Base-by-base conservation (phyloP, 2,113 vertebrate species). In the Forbesichthys papilliferus region DNA sequence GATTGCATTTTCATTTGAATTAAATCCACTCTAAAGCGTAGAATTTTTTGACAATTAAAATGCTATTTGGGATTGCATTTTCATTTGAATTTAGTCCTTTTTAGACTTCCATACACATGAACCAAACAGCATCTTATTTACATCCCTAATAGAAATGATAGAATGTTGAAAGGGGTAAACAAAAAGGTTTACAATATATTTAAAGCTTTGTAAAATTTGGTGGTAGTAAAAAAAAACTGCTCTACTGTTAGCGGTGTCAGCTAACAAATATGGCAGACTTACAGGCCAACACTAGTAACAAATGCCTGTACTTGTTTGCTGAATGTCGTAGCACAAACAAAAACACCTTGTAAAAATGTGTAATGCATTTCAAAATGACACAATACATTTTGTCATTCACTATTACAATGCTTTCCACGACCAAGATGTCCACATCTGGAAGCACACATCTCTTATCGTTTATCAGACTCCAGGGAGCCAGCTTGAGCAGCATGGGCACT, bases 401-500 rank as follows among this genome's bases (percentile, higher is more conserved):
- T 20, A 48, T 62, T 42, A 62, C n/a, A 11, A 64, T 49, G 48
- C 9, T 47, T 33, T 46, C 60, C 18, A 68, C 5, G 42, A 46
- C 34, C 48, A 47, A 61, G 14, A 64, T 51, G 46, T 55, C 18
- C 52, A 74, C 64, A 76, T 72, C 61, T 69, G 60, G 74, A 55
- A 13, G 33, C 34, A 62, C 5, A 51, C 36, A 57, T 74, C 58
- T 33, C 12, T 73, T 52, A 52, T 18, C 54, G n/a, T 67, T 61
- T 79, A 83, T 74, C 55, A 59, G 54, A 53, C 69, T 61, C 11
- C 5, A 0, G 59, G 55, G 64, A 77, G 55, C 55, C n/a, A 14
- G 33, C 62, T n/a, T 67, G 59, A 64, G 69, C 73, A 74, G 68
- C 80, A 73, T 64, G 73, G 53, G 54, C 57, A 52, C 77, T 78